Evolutionary conservation across 2,797 vertebrate genomes (phyloP).

Genomic region (Crypturellus tataupa): DNA sequence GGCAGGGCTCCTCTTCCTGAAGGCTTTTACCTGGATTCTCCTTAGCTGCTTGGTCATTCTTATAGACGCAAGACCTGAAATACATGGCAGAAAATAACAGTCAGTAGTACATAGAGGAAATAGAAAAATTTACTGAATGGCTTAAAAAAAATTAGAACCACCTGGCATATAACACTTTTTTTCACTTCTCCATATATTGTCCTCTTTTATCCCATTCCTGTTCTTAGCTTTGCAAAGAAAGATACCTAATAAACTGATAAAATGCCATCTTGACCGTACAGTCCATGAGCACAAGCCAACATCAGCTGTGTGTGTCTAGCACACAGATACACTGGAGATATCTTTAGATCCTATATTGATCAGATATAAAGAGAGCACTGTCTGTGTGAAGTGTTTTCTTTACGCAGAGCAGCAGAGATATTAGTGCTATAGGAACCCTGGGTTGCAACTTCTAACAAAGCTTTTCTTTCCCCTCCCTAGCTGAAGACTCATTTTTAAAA

Average conservation of each 20-base stretch:
- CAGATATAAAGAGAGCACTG: neutral
- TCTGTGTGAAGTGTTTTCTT: neutral
- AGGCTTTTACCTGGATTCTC: constrained; percentile 94
- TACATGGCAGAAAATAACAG: constrained; percentile 58
- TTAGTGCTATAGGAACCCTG: neutral
- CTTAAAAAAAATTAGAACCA: neutral
- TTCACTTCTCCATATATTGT: neutral
- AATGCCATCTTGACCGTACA: neutral
- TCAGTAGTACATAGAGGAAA: neutral
- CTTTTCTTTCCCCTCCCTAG: neutral
- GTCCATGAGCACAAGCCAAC: neutral
- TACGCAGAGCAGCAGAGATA: neutral
- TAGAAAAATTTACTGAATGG: neutral
- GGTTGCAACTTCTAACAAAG: neutral
- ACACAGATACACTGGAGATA: neutral
- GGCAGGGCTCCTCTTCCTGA: constrained; percentile 98
- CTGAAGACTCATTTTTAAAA: neutral
- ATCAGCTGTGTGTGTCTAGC: neutral
- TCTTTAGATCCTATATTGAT: neutral
- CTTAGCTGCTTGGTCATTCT: constrained; percentile 98
- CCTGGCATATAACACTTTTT: neutral
- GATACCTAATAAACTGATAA: neutral
- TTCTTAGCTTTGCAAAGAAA: neutral
- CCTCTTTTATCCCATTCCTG: neutral
- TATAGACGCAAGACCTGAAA: constrained; percentile 91